Conservation (phyloP, 2,113 vertebrate genomes). For the Dipodomys spectabilis region DNA sequence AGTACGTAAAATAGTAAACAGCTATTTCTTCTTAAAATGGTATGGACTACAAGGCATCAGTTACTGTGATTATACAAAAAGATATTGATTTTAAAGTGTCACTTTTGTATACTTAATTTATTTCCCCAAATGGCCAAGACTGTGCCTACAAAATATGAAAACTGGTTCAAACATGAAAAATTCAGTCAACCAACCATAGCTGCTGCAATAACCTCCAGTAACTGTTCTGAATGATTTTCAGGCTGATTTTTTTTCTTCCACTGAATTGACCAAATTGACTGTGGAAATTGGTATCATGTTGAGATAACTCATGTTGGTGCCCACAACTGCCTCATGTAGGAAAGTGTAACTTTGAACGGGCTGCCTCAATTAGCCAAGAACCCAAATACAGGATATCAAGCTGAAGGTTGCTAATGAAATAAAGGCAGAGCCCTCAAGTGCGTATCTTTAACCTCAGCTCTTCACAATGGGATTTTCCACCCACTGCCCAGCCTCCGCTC, state of each 20-base stretch:
- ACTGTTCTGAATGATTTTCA: constrained; percentile 65
- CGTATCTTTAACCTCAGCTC: background rate
- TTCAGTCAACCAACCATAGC: background rate
- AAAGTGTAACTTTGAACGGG: constrained; percentile 58
- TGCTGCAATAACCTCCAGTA: constrained; percentile 36
- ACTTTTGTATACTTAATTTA: constrained; percentile 38
- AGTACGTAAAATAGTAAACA: background rate
- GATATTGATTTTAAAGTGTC: constrained; percentile 36
- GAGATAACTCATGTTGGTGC: constrained; percentile 70
- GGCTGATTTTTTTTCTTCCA: constrained; percentile 48
- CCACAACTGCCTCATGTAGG: constrained; percentile 56
- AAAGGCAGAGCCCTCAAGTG: constrained; percentile 1
- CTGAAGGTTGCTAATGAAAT: constrained; percentile 55
- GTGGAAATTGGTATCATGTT: constrained; percentile 80
- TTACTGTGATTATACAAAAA: background rate
- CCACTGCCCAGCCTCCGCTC: background rate
- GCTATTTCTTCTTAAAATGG: constrained; percentile 8
- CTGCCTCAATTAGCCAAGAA: constrained; percentile 70
- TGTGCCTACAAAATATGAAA: constrained; percentile 15
- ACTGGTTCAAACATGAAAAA: constrained; percentile 58
- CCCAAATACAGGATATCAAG: background rate
- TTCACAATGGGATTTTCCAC: constrained; percentile 34
- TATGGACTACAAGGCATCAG: background rate
- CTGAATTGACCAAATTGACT: constrained; percentile 80
- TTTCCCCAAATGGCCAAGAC: constrained; percentile 24